Evolutionary conservation across 2,888 invertebrate genomes (phyloP).

Genomic region (Encarsia formosa): DNA sequence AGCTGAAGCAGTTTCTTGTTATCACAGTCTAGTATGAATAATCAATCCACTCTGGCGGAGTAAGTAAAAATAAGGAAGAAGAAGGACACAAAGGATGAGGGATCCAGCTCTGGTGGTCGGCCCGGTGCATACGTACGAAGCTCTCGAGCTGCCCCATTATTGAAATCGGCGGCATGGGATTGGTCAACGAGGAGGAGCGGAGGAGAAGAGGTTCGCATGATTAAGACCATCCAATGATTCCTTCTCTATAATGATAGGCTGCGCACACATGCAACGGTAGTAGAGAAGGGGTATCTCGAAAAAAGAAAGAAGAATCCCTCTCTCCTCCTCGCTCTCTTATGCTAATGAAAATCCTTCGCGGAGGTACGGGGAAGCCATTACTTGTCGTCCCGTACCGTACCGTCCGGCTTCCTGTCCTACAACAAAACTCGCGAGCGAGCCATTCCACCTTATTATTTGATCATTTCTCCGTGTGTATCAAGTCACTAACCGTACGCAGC

Average conservation of each 20-base stretch:
- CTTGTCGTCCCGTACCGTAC: no score
- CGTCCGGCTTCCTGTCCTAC: no score
- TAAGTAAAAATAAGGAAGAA: background rate
- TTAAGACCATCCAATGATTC: conserved; percentile 53
- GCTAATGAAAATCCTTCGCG: no score
- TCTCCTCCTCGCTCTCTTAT: no score
- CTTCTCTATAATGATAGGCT: conserved; percentile 52
- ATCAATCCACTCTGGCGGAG: background rate
- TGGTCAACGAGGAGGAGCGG: conserved; percentile 44
- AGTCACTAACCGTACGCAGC: conserved; percentile 7
- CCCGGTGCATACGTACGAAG: no score
- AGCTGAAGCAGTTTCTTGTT: no score
- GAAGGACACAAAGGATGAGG: background rate
- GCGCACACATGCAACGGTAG: background rate
- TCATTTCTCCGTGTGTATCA: background rate
- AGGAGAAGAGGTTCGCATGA: conserved; percentile 50
- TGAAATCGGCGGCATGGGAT: conserved; percentile 44
- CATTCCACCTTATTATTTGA: conserved; percentile 49
- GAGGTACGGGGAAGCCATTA: no score
- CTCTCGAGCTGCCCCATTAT: no score
- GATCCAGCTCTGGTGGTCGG: no score
- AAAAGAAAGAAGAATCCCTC: no score
- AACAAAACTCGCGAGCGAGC: background rate
- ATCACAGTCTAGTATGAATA: no score
- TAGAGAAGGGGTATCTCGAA: background rate